These are phyloP conservation scores for Saccostrea cuccullata DNA, from an alignment of 1,140 invertebrate genomes.

Conservation along the genomic window DNA sequence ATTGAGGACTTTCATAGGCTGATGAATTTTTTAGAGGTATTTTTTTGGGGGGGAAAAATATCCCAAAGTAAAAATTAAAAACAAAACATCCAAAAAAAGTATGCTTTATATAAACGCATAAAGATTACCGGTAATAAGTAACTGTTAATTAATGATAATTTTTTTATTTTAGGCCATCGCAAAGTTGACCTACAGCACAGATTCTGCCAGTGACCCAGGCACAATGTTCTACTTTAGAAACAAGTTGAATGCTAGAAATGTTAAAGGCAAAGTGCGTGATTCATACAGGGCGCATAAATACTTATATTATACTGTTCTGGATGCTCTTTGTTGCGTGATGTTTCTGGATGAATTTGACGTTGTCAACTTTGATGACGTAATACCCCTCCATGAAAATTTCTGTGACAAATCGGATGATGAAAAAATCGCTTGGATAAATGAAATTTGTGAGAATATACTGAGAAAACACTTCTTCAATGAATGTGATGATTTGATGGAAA, in stretches of 20 bases:
- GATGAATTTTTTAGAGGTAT: constrained; percentile 58
- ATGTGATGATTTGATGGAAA: constrained; percentile 36
- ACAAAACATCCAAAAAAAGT: neutral
- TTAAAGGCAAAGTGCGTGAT: constrained; percentile 52
- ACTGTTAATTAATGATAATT: no score
- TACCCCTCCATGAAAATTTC: constrained; percentile 38
- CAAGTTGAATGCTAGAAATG: constrained; percentile 52
- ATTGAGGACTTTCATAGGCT: constrained; percentile 58
- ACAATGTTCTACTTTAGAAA: constrained; percentile 51
- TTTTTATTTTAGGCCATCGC: constrained; percentile 48
- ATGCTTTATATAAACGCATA: no score
- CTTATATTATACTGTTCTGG: constrained; percentile 48
- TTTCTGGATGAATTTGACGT: constrained; percentile 31
- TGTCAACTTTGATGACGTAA: neutral
- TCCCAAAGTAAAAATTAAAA: constrained; percentile 8
- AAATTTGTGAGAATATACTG: constrained; percentile 29
- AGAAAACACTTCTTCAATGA: constrained; percentile 3
- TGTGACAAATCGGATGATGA: constrained; percentile 4
- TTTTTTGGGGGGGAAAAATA: neutral
- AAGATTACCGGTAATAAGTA: no score
- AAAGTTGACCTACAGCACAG: constrained; percentile 49
- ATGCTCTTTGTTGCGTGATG: constrained; percentile 38
- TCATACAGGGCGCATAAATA: constrained; percentile 51
- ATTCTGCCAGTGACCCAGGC: constrained; percentile 40
- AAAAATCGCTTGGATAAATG: constrained; percentile 51